Conservation (phyloP, 2,113 vertebrate genomes). For the Aspiorhynchus laticeps region DNA sequence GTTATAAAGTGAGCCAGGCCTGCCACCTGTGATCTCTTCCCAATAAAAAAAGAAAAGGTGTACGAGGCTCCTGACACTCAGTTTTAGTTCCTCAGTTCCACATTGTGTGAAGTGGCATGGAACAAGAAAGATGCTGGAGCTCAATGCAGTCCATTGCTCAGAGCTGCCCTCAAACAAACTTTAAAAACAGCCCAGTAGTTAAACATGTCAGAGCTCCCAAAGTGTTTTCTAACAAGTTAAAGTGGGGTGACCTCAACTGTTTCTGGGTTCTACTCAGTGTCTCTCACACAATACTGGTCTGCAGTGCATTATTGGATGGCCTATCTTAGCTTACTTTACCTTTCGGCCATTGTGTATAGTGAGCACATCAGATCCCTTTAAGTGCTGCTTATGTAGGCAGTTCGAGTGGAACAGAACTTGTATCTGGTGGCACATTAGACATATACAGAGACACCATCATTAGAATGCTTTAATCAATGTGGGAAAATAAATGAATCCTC, state of each 20-base stretch:
- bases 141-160: not conserved
- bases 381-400: not conserved
- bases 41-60: not conserved
- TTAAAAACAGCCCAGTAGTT: not conserved
- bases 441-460: slow-evolving; percentile 36
- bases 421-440: not conserved
- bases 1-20: not conserved
- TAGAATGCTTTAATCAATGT: slow-evolving; percentile 43
- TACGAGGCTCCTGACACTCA: not conserved
- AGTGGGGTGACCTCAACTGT: not conserved
- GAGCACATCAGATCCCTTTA: not conserved
- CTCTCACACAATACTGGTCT: not conserved
- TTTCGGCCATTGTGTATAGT: not conserved
- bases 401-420: not conserved
- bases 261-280: not conserved
- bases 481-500: slow-evolving; percentile 49
- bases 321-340: not conserved
- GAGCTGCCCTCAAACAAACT: not conserved
- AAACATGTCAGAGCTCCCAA: slow-evolving; percentile 8
- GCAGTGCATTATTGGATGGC: not conserved
- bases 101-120: not conserved
- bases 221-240: slow-evolving; percentile 16
- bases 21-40: not conserved
- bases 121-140: not conserved
- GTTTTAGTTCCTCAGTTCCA: not conserved